phyloP scores from a whole-genome alignment of 2,113 vertebrate genomes.

The Lichenostomus cassidix region DNA sequence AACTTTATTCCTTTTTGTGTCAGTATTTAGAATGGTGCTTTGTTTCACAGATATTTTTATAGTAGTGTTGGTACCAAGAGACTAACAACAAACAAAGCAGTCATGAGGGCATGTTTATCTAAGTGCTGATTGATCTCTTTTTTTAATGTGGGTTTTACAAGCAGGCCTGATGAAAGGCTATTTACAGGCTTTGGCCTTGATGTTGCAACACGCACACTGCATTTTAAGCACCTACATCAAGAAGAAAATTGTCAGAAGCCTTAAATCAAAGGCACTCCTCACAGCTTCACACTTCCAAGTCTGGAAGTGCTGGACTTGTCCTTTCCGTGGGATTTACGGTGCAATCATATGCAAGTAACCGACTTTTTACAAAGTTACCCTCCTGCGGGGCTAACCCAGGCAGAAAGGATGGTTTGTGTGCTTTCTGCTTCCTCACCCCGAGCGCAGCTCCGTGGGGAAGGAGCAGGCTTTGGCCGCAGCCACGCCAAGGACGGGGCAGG shows the following conservation, averaged over 20 bases:
- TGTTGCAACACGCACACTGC: background rate
- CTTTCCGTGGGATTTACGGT: background rate
- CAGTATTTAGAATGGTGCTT: background rate
- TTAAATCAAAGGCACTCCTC: background rate
- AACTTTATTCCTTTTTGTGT: constrained; percentile 18
- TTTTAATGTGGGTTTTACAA: constrained; percentile 20
- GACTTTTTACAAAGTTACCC: background rate
- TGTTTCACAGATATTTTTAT: constrained; percentile 38
- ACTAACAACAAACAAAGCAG: constrained; percentile 1
- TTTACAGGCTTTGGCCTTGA: background rate
- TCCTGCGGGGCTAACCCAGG: background rate
- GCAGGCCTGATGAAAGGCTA: constrained; percentile 10
- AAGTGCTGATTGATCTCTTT: constrained; percentile 11
- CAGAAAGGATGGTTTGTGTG: background rate
- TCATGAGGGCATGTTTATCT: background rate
- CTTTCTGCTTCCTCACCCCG: accelerated
- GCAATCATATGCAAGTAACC: accelerated
- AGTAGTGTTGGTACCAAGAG: background rate
- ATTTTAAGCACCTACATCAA: constrained; percentile 1
- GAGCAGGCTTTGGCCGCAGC: accelerated
- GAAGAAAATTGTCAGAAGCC: background rate
- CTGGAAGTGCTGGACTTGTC: background rate
- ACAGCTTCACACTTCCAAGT: background rate
- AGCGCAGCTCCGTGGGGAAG: accelerated
- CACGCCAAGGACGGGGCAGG: accelerated